Evolutionary conservation across 2,888 invertebrate species (phyloP), one percentile per base, ranked within the genome.

Genomic region (Balanococcus diminutus): DNA sequence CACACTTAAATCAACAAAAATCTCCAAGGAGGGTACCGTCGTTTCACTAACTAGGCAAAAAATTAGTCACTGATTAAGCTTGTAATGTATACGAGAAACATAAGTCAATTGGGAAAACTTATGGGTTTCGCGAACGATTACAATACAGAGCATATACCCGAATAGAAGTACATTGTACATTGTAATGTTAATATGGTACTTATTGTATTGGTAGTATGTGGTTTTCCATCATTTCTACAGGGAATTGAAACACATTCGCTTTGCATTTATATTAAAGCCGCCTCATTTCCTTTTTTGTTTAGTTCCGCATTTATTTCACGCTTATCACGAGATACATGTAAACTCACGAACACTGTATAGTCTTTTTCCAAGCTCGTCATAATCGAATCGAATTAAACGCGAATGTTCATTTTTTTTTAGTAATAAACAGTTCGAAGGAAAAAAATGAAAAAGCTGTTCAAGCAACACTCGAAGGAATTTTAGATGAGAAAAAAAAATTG

Each of bases 241-340:
- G 75, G 75, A 79, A 79, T 79, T 79, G 36, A 32, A 79, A 79
- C 75, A 79, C 75, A 79, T 79, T 79, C 19, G 75, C 75, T 79
- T 79, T 79, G 75, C 75, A 79, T 79, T 79, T 79, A 79, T 79
- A 79, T 79, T 79, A 36, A 79, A 79, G 75, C 75, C 6, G 75
- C 19, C 75, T 79, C 75, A 79, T 79, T 79, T 79, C 75, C 19
- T 16, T 79, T 79, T 19, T 79, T 79, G 32, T 79, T 28, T 79
- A 79, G 75, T 79, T 36, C 36, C 36, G 75, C 36, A 79, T 79
- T 79, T 36, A 79, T 79, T 79, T 79, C 75, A 79, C 75, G 75
- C 75, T 36, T 36, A 79, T 79, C 28, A 67, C 67, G 67, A 31
- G 28, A 19, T 67, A 28, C 0, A 25, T 67, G 11, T 61, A 67